Conservation (phyloP, 2,888 invertebrate species). For the Cataglyphis cursor region DNA sequence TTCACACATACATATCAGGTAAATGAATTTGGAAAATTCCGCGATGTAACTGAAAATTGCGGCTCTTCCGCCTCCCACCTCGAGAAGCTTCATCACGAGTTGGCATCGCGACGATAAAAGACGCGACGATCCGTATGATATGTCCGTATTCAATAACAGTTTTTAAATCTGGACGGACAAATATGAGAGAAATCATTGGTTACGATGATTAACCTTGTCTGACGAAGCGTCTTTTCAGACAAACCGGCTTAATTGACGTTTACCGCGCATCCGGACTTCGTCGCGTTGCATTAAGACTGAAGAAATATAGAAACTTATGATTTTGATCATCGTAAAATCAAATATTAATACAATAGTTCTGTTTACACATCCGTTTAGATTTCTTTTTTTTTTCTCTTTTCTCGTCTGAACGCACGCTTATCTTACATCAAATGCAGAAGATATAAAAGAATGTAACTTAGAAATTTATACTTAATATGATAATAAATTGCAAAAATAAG, state of each 20-base stretch:
- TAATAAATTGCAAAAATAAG: neutral
- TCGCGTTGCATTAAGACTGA: neutral
- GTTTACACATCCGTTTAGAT: neutral
- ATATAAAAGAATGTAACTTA: neutral
- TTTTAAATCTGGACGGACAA: constrained; percentile 10
- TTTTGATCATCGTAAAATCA: neutral
- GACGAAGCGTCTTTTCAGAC: constrained; percentile 40
- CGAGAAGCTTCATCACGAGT: neutral
- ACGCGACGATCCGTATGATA: constrained; percentile 9
- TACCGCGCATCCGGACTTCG: neutral
- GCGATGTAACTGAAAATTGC: constrained; percentile 54
- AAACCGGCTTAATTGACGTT: constrained; percentile 30
- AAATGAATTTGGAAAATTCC: constrained; percentile 59
- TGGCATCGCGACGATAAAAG: constrained; percentile 33
- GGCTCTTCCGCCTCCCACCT: neutral
- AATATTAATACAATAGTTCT: neutral
- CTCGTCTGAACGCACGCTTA: neutral
- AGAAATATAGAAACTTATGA: neutral
- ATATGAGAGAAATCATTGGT: constrained; percentile 13
- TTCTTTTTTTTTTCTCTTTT: neutral
- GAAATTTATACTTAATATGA: neutral
- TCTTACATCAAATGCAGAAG: neutral
- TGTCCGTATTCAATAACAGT: constrained; percentile 28
- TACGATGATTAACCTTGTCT: constrained; percentile 17
- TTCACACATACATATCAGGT: neutral